Evolutionary conservation across 2,797 vertebrate species (phyloP), one percentile per base, ranked within the genome.

Genomic region (Dromococcyx pavoninus): DNA sequence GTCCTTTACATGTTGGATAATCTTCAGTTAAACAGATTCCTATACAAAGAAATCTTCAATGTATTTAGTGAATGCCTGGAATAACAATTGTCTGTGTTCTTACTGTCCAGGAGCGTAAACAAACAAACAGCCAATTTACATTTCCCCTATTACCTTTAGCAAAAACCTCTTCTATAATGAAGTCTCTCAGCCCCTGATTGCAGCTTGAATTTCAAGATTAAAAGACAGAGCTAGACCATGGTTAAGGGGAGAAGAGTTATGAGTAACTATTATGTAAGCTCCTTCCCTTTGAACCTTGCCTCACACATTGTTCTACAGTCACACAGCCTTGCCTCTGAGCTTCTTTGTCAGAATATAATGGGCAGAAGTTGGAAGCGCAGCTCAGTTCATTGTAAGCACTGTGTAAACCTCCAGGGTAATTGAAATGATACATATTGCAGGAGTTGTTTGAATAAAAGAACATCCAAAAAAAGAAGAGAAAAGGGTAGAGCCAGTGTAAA

Each of bases 61-160:
- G 73, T 86, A 92, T 93, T 96, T 95, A 94, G 7, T 66, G 75
- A 96, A 95, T 66, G 80, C 60, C 90, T 91, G 19, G 77, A 96
- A 97, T 94, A 97, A 88, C n/a, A 93, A 95, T 84, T 61, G 39
- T 83, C 56, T 93, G 4, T 93, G 58, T 95, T 96, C 93, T 88
- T 80, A 89, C 82, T 96, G 93, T 94, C 95, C 95, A 93, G 86
- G 85, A 96, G 91, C 89, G 77, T 94, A 94, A 97, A 95, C 91
- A 94, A 93, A 80, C 50, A 89, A 96, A 90, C 85, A 96, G 73
- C 27, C 11, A 6, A 97, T 97, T 97, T 97, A 86, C 71, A 96
- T 97, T 72, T 95, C 82, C 71, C 75, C 46, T 76, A 64, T 86
- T 97, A 92, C 88, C 67, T 93, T 83, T 66, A 80, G 60, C 51